Conservation (phyloP, 2,113 vertebrate species). For the Xyrauchen texanus region DNA sequence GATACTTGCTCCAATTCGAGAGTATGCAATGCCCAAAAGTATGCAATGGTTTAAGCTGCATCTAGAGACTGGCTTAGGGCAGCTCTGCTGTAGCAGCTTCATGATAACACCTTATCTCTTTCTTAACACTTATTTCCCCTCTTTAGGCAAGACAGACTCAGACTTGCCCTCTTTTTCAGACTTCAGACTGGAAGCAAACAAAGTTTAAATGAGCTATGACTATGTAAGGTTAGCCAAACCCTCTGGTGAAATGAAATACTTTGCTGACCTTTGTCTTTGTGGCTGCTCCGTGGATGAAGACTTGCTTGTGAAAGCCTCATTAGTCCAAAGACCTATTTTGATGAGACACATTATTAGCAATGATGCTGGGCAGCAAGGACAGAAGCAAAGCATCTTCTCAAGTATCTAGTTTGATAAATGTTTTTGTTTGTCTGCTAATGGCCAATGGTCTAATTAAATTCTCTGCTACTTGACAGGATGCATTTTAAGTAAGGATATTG, state of each 20-base stretch:
- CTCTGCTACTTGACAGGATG: not conserved
- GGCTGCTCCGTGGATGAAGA: not conserved
- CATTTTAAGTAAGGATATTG: conserved; percentile 6
- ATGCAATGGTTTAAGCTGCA: conserved; percentile 14
- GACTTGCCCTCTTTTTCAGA: conserved; percentile 22
- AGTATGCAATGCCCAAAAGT: conserved; percentile 28
- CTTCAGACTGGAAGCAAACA: not conserved
- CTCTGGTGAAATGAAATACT: conserved; percentile 19
- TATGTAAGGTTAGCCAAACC: conserved; percentile 4
- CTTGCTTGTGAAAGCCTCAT: conserved; percentile 12
- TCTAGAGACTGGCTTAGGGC: conserved; percentile 34
- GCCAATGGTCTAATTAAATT: not conserved
- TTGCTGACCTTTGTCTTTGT: conserved; percentile 23
- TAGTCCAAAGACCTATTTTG: conserved; percentile 11
- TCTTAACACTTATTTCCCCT: conserved; percentile 26
- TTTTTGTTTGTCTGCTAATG: conserved; percentile 12
- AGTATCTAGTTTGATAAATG: conserved; percentile 10
- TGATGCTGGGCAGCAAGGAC: conserved; percentile 7
- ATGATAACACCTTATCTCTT: conserved; percentile 44
- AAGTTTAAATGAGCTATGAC: conserved; percentile 17
- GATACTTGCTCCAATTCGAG: not conserved
- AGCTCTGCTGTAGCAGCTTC: conserved; percentile 18
- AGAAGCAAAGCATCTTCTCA: not conserved
- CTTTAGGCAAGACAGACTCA: conserved; percentile 6
- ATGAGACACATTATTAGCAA: not conserved